Evolutionary conservation across 1,140 invertebrate species (phyloP).

Genomic region (Ylistrum balloti): DNA sequence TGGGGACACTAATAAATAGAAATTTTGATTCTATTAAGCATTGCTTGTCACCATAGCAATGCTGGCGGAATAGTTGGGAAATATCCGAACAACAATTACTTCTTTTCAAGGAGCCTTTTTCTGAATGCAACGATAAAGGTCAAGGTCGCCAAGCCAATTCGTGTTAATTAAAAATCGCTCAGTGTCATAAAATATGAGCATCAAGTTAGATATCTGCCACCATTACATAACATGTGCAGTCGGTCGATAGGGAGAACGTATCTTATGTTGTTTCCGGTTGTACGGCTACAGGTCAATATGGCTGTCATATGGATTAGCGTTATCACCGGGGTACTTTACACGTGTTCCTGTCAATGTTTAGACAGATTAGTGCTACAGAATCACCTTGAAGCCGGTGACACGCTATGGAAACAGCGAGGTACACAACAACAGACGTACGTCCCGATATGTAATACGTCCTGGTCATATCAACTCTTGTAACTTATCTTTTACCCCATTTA

Average conservation of each 20-base stretch:
- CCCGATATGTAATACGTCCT: neutral
- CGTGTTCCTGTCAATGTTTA: neutral
- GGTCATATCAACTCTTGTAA: neutral
- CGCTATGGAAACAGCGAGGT: neutral
- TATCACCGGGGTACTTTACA: neutral
- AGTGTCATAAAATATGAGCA: conserved; percentile 34
- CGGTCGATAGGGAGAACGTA: neutral
- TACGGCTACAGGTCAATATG: conserved; percentile 9
- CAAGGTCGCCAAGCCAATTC: neutral
- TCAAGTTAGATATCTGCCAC: neutral
- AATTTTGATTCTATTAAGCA: too few relatives aligned
- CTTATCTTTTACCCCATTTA: neutral
- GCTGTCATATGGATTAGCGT: neutral
- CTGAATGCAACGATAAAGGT: neutral
- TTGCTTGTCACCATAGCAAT: too few relatives aligned
- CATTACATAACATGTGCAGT: neutral
- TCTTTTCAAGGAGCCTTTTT: too few relatives aligned
- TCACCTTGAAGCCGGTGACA: neutral
- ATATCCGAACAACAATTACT: too few relatives aligned
- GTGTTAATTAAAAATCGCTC: conserved; percentile 13
- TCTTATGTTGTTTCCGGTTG: neutral
- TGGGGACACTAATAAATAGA: too few relatives aligned
- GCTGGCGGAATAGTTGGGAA: too few relatives aligned
- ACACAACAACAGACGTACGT: neutral
- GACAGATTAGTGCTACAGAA: neutral